Percentiles rank a stretch among this genome's conserved stretches.
phyloP scores from a whole-genome alignment of 2,888 invertebrate genomes.

The Drosophila picticornis region DNA sequence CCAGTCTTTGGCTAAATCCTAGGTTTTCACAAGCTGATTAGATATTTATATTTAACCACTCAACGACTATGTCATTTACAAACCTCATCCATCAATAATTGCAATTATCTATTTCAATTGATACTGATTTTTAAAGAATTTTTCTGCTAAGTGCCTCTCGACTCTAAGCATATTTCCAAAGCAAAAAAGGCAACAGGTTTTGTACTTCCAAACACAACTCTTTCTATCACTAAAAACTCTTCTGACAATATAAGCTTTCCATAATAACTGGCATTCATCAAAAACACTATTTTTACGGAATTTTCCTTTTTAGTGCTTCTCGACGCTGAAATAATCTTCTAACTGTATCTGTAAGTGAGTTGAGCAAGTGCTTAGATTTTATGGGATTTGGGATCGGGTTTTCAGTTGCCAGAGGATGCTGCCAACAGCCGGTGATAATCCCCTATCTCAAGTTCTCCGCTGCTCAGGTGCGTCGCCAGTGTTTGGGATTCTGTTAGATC shows the following conservation, averaged over 20 bases:
- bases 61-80: neutral
- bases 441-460: slow-evolving; percentile 15
- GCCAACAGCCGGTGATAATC: slow-evolving; percentile 27
- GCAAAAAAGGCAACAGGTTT: neutral
- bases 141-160: neutral
- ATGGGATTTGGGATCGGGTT: slow-evolving; percentile 31
- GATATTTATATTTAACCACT: neutral
- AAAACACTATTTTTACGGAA: neutral
- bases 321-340: neutral
- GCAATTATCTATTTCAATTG: neutral
- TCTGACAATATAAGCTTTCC: neutral
- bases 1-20: neutral
- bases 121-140: fast-evolving
- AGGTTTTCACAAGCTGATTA: neutral
- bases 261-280: neutral
- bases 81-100: neutral
- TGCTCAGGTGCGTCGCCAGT: slow-evolving; percentile 48
- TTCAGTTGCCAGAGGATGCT: slow-evolving; percentile 17
- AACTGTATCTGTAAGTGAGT: slow-evolving; percentile 9
- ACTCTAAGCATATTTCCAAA: neutral
- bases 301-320: neutral
- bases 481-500: slow-evolving; percentile 49
- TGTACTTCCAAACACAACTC: neutral
- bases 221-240: neutral
- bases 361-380: slow-evolving; percentile 22